A percentile compares a stretch with the other conserved stretches of the same genome.
Evolutionary conservation across 2,888 invertebrate species (phyloP).

Genomic region (Hydriomena furcata): DNA sequence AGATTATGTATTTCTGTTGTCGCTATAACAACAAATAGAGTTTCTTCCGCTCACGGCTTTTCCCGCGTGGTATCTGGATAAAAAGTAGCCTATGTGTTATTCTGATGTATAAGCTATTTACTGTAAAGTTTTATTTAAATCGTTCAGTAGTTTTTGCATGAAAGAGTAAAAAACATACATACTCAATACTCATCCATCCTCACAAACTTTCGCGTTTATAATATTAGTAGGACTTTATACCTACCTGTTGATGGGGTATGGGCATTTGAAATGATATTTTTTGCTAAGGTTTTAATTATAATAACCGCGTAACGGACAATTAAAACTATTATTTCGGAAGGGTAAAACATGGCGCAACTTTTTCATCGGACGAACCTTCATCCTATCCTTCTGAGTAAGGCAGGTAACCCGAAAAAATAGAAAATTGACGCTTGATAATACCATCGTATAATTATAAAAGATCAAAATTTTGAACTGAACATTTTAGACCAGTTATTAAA

Average conservation of each 20-base stretch:
- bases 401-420: conserved; percentile 63
- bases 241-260: too few relatives aligned
- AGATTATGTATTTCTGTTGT: too few relatives aligned
- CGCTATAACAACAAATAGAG: background rate
- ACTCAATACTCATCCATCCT: too few relatives aligned
- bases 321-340: conserved; percentile 54
- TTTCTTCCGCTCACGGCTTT: too few relatives aligned
- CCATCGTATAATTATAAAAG: conserved; percentile 78
- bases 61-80: too few relatives aligned
- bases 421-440: conserved; percentile 60
- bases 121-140: too few relatives aligned
- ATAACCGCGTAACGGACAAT: conserved; percentile 44
- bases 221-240: too few relatives aligned
- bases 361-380: conserved; percentile 49
- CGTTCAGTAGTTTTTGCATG: too few relatives aligned
- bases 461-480: conserved; percentile 64
- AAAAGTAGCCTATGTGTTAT: too few relatives aligned
- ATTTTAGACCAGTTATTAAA: conserved; percentile 72
- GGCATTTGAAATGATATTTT: background rate
- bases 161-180: too few relatives aligned
- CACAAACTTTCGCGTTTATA: too few relatives aligned
- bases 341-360: conserved; percentile 57
- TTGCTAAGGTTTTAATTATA: conserved; percentile 1
- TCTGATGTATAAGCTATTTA: too few relatives aligned
- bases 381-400: conserved; percentile 61